Base-by-base conservation (phyloP, 1,140 invertebrate species). In the Euura saliciscinereae region DNA sequence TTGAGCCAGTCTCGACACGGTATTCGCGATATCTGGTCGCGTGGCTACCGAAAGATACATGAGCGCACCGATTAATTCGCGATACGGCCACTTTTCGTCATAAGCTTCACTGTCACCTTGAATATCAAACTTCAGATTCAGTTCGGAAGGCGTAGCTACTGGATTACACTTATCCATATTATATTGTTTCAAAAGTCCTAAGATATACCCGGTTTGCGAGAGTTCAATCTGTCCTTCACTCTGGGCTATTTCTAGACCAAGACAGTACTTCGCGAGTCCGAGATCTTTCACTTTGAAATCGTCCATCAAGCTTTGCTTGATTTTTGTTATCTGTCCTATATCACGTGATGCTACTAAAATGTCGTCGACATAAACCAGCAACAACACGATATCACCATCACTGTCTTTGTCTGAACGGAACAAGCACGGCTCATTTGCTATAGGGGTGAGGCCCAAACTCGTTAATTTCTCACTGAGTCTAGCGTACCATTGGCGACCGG, bases 11-110 rank as follows among this genome's bases (percentile, higher is more conserved):
- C 74, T 66, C 45, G 66, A 76, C 0, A 84, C 79, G 13, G 79
- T 75, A 74, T 75, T 83, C 3, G 78, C 67, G 10, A 85, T 79
- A 73, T 86, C 83, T 43, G 81, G 83, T 43, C 84, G 43, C 8
- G 79, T 83, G 8, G 59, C 68, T 10, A 76, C 66, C 4, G 79
- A 45, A 8, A 2, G 1, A 2, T 51, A 51, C n/a, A n/a, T n/a
- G n/a, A n/a, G 28, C 28, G 28, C 28, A 28, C 28, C 28, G 28
- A 28, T 28, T 28, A 28, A 28, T 28, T 28, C 28, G 28, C 28
- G 28, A 28, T 28, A 28, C 28, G 28, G 1, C 28, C 28, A 28
- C 28, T 28, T 28, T 28, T 28, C 28, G 28, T 65, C 51, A 71
- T 43, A 64, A 46, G 43, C 43, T 11, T 59, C 13, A 28, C 44